Conservation (phyloP, 1,140 invertebrate genomes). For the Littorina saxatilis region DNA sequence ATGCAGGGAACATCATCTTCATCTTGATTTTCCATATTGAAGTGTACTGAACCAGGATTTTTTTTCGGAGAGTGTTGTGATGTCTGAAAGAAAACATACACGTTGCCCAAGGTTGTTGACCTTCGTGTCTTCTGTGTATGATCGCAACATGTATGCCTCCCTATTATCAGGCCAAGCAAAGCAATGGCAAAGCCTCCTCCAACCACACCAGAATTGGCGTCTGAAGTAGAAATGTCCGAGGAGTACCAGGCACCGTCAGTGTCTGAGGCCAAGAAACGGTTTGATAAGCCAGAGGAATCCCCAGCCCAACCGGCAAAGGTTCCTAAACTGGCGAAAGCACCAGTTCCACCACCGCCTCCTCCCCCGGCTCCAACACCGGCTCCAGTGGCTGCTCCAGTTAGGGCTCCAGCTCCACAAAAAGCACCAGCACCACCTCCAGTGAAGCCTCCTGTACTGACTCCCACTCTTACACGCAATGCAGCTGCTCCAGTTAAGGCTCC, state of each 20-base stretch:
- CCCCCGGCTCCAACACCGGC: conserved; percentile 20
- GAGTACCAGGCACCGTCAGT: conserved; percentile 52
- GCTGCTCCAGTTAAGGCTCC: neutral
- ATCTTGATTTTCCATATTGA: too few species aligned
- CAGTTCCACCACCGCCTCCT: conserved; percentile 32
- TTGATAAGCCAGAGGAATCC: conserved; percentile 48
- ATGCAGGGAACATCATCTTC: too few species aligned
- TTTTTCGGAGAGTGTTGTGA: too few species aligned
- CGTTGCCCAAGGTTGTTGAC: too few species aligned
- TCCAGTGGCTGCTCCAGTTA: too few species aligned
- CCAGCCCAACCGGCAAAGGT: conserved; percentile 46
- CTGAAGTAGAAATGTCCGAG: conserved; percentile 48
- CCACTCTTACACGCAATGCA: too few species aligned
- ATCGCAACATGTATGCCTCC: too few species aligned
- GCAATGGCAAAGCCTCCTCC: conserved; percentile 29
- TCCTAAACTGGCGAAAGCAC: conserved; percentile 45
- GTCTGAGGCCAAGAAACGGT: conserved; percentile 51
- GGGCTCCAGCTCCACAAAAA: neutral
- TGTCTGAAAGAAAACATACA: too few species aligned
- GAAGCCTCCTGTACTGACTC: too few species aligned
- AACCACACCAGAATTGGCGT: conserved; percentile 47
- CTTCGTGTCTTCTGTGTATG: too few species aligned
- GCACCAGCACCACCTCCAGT: too few species aligned
- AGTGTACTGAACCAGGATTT: too few species aligned
- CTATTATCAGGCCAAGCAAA: conserved; percentile 21